phyloP scores from a whole-genome alignment of 2,888 invertebrate species.

The Drosophila algonquin region DNA sequence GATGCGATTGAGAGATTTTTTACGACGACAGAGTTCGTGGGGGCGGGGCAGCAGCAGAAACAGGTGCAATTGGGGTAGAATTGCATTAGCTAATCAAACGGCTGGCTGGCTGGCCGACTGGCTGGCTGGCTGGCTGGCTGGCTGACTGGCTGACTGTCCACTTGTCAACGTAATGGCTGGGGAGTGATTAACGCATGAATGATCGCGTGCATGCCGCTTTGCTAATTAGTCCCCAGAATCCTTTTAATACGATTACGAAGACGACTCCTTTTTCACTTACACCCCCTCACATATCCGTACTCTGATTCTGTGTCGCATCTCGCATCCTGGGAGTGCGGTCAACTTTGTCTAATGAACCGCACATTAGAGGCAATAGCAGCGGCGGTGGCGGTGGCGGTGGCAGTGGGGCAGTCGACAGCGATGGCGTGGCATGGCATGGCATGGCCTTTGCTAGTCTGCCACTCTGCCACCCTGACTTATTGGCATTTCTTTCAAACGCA shows the following conservation, averaged over 20 bases:
- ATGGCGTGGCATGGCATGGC: neutral
- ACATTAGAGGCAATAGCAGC: slow-evolving; percentile 65
- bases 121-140: neutral
- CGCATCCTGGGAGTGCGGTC: slow-evolving; percentile 52
- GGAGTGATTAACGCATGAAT: slow-evolving; percentile 20
- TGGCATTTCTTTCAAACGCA: slow-evolving; percentile 64
- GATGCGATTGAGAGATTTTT: slow-evolving; percentile 58
- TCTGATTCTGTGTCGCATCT: slow-evolving; percentile 8
- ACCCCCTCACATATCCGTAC: neutral
- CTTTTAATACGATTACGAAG: slow-evolving; percentile 75
- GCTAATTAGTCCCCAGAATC: slow-evolving; percentile 77
- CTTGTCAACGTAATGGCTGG: slow-evolving; percentile 30
- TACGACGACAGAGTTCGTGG: slow-evolving; percentile 28
- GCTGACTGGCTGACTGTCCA: slow-evolving; percentile 12
- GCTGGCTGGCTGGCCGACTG: neutral
- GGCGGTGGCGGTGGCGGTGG: slow-evolving; percentile 22
- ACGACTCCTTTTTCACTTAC: slow-evolving; percentile 29
- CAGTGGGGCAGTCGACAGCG: slow-evolving; percentile 20
- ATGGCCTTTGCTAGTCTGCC: slow-evolving; percentile 18
- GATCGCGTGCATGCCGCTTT: slow-evolving; percentile 46
- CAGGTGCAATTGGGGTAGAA: slow-evolving; percentile 62
- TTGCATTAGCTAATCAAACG: slow-evolving; percentile 75
- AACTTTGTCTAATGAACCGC: slow-evolving; percentile 79
- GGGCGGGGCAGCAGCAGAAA: slow-evolving; percentile 2
- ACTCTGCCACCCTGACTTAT: slow-evolving; percentile 59